Conservation (phyloP, 2,797 vertebrate species). For the Gobio occitaniae region DNA sequence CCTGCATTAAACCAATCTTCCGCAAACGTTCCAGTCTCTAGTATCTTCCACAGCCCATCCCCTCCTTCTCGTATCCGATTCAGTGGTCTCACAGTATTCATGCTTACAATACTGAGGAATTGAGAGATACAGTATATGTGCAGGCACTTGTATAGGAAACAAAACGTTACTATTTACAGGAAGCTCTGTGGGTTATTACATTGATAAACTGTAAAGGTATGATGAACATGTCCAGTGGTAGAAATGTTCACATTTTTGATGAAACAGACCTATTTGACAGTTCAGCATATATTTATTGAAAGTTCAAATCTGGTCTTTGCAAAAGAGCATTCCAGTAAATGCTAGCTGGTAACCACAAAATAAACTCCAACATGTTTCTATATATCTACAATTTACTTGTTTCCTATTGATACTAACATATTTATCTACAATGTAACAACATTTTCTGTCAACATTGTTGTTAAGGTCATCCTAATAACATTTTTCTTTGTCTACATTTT, state of each 20-base stretch:
- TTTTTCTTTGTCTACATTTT: slow-evolving; percentile 47
- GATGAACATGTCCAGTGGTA: background rate
- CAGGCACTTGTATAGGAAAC: background rate
- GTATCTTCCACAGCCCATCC: background rate
- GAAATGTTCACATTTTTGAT: background rate
- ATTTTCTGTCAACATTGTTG: too few relatives aligned
- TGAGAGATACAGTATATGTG: background rate
- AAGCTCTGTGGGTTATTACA: background rate
- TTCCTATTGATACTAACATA: background rate
- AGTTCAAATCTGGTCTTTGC: background rate
- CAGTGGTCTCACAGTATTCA: background rate
- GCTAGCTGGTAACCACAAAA: background rate
- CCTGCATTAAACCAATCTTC: slow-evolving; percentile 28
- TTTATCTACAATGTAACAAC: background rate
- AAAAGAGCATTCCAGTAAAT: background rate
- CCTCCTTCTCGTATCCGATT: background rate
- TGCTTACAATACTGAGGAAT: background rate
- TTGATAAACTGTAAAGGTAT: background rate
- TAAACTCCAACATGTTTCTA: background rate
- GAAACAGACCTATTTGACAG: background rate
- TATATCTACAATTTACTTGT: background rate
- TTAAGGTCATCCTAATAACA: slow-evolving; percentile 16
- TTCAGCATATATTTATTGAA: background rate
- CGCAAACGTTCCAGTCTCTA: background rate
- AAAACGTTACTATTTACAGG: background rate